Conservation (phyloP, 2,113 vertebrate species). For the Rhinopithecus roxellana region DNA sequence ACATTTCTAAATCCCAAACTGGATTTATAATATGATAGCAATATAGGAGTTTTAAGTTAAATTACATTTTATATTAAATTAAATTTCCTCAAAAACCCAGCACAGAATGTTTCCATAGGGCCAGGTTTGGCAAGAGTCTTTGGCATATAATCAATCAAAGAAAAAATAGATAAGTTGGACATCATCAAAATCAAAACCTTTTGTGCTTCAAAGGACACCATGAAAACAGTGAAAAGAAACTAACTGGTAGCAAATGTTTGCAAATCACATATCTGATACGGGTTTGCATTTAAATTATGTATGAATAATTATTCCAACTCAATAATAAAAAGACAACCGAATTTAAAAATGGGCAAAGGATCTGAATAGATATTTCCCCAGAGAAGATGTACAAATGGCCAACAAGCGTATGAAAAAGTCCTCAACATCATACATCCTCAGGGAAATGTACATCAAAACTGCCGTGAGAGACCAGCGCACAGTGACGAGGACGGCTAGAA, state of each 20-base stretch:
- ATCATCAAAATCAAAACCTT: background rate
- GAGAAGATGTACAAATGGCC: background rate
- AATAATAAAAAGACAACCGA: background rate
- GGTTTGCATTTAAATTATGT: background rate
- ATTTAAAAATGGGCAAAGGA: background rate
- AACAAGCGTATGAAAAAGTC: background rate
- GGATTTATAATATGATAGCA: background rate
- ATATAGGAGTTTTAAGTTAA: background rate
- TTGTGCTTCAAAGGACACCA: background rate
- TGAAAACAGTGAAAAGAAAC: background rate
- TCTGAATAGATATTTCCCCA: background rate
- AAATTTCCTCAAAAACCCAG: background rate
- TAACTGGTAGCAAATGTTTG: background rate
- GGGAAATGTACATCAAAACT: background rate
- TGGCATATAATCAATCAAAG: background rate
- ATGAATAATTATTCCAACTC: background rate
- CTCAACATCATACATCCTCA: too few species aligned
- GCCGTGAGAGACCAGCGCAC: background rate
- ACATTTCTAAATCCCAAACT: background rate
- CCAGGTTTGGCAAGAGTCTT: background rate
- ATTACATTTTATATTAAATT: background rate
- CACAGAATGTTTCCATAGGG: background rate
- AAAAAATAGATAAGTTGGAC: background rate
- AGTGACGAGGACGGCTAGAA: background rate
- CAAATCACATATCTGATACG: background rate